A percentile compares a stretch with the other conserved stretches of the same genome.
Evolutionary conservation across 2,888 invertebrate genomes (phyloP).

Genomic region (Clistopyga incitator): DNA sequence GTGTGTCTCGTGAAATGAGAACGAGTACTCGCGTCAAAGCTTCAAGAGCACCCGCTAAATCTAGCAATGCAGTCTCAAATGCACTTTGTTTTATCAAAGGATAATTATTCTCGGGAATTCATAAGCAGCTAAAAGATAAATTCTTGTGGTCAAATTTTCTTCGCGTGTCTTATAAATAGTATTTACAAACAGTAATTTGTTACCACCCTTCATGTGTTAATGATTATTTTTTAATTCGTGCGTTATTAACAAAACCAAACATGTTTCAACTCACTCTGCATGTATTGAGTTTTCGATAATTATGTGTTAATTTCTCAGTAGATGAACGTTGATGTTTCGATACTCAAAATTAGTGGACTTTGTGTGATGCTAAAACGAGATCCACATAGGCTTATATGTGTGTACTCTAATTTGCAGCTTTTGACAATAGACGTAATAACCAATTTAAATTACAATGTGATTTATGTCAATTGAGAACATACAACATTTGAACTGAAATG

Average conservation of each 20-base stretch:
- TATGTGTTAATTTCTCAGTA: neutral
- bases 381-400: neutral
- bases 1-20: conserved; percentile 6
- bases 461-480: too few species aligned
- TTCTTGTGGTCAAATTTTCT: conserved; percentile 25
- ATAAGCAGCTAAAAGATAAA: conserved; percentile 19
- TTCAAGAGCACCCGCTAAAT: conserved; percentile 44
- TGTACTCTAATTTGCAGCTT: neutral
- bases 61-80: conserved; percentile 59
- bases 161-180: conserved; percentile 47
- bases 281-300: neutral
- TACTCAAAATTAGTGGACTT: neutral
- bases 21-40: conserved; percentile 33
- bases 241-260: conserved; percentile 10
- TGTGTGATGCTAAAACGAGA: neutral
- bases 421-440: neutral
- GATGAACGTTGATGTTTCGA: neutral
- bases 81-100: conserved; percentile 43
- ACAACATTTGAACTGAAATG: too few species aligned
- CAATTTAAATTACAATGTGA: too few species aligned
- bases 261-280: conserved; percentile 1
- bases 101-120: conserved; percentile 7
- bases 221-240: conserved; percentile 29
- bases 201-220: conserved; percentile 28
- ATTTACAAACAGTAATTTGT: conserved; percentile 46